These are phyloP conservation scores for Arge pagana DNA, from an alignment of 2,888 invertebrate genomes.

Conservation along the genomic window DNA sequence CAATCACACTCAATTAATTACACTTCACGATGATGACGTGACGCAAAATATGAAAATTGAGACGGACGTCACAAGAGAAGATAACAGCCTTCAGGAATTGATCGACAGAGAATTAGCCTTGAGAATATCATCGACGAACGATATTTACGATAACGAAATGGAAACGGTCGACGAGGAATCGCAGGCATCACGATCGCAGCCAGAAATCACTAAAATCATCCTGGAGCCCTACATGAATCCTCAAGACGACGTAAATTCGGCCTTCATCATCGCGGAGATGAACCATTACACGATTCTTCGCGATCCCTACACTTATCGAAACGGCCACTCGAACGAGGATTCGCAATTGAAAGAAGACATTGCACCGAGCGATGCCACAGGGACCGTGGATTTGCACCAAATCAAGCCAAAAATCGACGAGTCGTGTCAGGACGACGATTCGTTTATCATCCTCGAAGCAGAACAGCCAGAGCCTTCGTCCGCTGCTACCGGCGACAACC, in stretches of 20 bases:
- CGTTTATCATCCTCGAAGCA: slow-evolving; percentile 15
- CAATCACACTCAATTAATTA: slow-evolving; percentile 54
- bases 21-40: slow-evolving; percentile 48
- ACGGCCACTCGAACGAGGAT: slow-evolving; percentile 40
- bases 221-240: slow-evolving; percentile 36
- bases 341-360: slow-evolving; percentile 25
- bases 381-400: slow-evolving; percentile 8
- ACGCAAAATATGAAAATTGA: slow-evolving; percentile 30
- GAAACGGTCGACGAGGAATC: slow-evolving; percentile 30
- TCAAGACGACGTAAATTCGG: slow-evolving; percentile 40
- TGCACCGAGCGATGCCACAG: slow-evolving; percentile 5
- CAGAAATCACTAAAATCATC: slow-evolving; percentile 43
- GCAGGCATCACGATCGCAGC: slow-evolving; percentile 26
- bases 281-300: slow-evolving; percentile 44
- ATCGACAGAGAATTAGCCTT: slow-evolving; percentile 54
- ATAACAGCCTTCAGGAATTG: slow-evolving; percentile 53
- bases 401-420: no score
- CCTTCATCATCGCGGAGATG: slow-evolving; percentile 50
- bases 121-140: slow-evolving; percentile 46
- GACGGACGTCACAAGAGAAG: slow-evolving; percentile 49
- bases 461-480: no score
- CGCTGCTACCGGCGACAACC: no score
- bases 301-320: slow-evolving; percentile 44
- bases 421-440: no score
- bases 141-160: slow-evolving; percentile 28